These are phyloP conservation scores for Drepanosiphum platanoidis DNA, from an alignment of 2,888 invertebrate species.

Conservation along the genomic window DNA sequence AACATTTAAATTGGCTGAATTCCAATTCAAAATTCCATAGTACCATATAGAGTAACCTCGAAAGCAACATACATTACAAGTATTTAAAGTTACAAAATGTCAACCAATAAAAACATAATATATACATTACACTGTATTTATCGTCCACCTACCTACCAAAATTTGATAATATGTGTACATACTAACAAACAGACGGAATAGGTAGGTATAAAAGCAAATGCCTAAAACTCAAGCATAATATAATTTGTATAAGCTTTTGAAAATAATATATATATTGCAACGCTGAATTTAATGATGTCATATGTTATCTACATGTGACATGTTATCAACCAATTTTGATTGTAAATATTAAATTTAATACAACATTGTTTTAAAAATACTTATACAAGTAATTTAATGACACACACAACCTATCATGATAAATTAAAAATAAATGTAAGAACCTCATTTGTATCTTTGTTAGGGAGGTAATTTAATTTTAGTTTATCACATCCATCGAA, in stretches of 20 bases:
- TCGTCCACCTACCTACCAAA: not conserved
- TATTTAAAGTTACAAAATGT: conserved; percentile 30
- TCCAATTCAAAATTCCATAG: conserved; percentile 38
- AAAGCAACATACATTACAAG: conserved; percentile 11
- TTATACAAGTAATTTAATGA: too few relatives aligned
- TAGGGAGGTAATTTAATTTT: too few relatives aligned
- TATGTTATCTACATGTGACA: too few relatives aligned
- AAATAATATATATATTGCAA: not conserved
- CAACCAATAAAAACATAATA: not conserved
- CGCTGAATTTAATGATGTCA: too few relatives aligned
- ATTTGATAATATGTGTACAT: not conserved
- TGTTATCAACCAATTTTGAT: too few relatives aligned
- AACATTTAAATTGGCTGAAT: not conserved
- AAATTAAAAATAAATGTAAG: too few relatives aligned
- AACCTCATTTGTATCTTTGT: too few relatives aligned
- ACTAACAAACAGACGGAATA: not conserved
- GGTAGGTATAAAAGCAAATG: not conserved
- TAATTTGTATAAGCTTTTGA: not conserved
- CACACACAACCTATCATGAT: too few relatives aligned
- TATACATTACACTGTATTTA: not conserved
- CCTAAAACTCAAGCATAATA: not conserved
- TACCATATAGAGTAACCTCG: not conserved
- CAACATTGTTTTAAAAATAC: too few relatives aligned
- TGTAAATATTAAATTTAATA: too few relatives aligned
- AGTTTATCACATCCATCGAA: too few relatives aligned